Conservation (phyloP, 2,797 vertebrate genomes). For the Alosa sapidissima region DNA sequence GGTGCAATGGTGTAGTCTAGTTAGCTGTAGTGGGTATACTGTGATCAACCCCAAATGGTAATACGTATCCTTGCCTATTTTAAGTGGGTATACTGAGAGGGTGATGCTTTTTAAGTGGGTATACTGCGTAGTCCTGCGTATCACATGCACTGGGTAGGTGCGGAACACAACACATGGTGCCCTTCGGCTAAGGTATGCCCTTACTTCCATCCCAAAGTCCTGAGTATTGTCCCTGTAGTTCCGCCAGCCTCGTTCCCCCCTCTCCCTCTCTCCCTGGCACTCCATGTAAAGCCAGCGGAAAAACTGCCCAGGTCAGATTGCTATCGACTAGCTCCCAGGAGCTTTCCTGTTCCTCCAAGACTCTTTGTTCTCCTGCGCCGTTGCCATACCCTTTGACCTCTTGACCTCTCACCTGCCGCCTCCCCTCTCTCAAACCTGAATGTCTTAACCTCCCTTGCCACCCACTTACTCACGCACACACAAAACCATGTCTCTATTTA, state of each 20-base stretch:
- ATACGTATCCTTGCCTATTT: too few relatives aligned
- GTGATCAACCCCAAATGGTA: too few relatives aligned
- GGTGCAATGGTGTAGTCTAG: too few relatives aligned
- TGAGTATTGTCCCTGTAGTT: not conserved
- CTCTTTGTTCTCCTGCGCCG: slow-evolving; percentile 56
- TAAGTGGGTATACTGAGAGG: too few relatives aligned
- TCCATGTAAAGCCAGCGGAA: slow-evolving; percentile 38
- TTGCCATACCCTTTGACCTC: slow-evolving; percentile 45
- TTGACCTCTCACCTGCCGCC: slow-evolving; percentile 36
- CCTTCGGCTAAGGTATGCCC: not conserved
- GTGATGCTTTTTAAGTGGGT: too few relatives aligned
- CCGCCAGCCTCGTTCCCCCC: not conserved
- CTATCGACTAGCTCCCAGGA: slow-evolving; percentile 61
- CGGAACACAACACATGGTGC: not conserved
- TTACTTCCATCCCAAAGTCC: not conserved
- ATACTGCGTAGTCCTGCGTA: too few relatives aligned
- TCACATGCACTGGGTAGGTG: too few relatives aligned
- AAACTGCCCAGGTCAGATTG: slow-evolving; percentile 68
- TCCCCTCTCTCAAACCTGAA: slow-evolving; percentile 53
- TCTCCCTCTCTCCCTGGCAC: slow-evolving; percentile 3
- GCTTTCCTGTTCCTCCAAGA: slow-evolving; percentile 74
- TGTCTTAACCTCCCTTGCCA: slow-evolving; percentile 37
- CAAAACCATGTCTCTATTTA: not conserved
- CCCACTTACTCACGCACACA: slow-evolving; percentile 4
- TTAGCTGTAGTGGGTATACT: too few relatives aligned